Conservation (phyloP, 37 sponge, comb jelly and placozoan genomes). For the Cliona cf. orientalis region DNA sequence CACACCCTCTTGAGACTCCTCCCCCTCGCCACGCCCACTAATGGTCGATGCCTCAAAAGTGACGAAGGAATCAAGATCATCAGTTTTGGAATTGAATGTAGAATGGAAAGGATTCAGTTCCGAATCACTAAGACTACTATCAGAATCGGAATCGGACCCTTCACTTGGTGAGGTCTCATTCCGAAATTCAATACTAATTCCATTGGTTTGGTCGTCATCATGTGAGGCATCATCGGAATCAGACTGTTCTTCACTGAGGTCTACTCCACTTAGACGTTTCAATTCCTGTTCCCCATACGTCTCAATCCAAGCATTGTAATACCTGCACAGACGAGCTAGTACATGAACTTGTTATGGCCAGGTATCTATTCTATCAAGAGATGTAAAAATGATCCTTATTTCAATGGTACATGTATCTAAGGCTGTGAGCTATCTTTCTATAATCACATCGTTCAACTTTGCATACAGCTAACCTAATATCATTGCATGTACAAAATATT, state of each 20-base stretch:
- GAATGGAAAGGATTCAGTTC: conserved; percentile 11
- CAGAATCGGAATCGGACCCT: not conserved
- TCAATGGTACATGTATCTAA: too few relatives aligned
- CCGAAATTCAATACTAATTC: conserved; percentile 14
- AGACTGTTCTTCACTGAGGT: too few relatives aligned
- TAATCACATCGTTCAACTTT: too few relatives aligned
- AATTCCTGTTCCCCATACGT: conserved; percentile 48
- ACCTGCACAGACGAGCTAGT: too few relatives aligned
- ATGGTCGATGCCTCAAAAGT: conserved; percentile 29
- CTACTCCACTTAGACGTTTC: conserved; percentile 3
- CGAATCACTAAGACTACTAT: too few relatives aligned
- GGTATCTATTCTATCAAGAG: too few relatives aligned
- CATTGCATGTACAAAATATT: too few relatives aligned
- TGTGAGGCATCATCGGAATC: not conserved
- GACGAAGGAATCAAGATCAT: conserved; percentile 32
- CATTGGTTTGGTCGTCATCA: not conserved
- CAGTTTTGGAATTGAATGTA: not conserved
- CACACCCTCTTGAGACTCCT: conserved; percentile 2
- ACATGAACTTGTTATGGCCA: too few relatives aligned
- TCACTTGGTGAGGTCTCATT: conserved; percentile 1
- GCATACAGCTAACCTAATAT: too few relatives aligned
- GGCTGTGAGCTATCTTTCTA: too few relatives aligned
- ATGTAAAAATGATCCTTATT: too few relatives aligned
- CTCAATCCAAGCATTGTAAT: conserved; percentile 95
- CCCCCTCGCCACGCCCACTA: not conserved